A percentile compares a stretch with the other conserved stretches of the same genome.
These are phyloP conservation scores for Eidolon helvum DNA, from an alignment of 2,113 vertebrate genomes.

Conservation along the genomic window DNA sequence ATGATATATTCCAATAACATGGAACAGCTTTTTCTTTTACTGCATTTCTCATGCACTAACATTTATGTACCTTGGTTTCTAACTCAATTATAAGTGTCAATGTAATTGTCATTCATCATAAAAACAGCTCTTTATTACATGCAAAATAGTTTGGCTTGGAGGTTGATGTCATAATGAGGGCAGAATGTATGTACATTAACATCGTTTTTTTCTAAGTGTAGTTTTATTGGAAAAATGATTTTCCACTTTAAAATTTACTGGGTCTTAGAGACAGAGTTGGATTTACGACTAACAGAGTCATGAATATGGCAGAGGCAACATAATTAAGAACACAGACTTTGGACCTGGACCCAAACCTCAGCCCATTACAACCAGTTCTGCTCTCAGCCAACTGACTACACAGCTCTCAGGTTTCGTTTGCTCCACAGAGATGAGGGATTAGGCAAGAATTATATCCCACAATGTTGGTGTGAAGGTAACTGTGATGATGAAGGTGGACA, in stretches of 20 bases:
- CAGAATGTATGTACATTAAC: conserved; percentile 69
- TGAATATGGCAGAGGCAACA: background rate
- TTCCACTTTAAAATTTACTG: conserved; percentile 76
- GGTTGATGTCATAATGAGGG: conserved; percentile 76
- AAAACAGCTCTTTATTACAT: conserved; percentile 73
- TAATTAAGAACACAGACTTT: conserved; percentile 43
- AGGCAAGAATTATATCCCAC: background rate
- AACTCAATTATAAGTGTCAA: conserved; percentile 77
- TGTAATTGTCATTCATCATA: conserved; percentile 73
- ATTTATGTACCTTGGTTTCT: conserved; percentile 63
- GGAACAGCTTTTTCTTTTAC: conserved; percentile 63
- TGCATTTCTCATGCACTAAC: conserved; percentile 55
- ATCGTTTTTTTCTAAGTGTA: conserved; percentile 63
- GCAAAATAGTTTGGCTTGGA: conserved; percentile 66
- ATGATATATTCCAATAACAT: conserved; percentile 32
- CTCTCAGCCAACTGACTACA: background rate
- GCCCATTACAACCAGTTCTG: background rate
- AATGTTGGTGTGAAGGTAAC: background rate
- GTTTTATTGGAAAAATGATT: conserved; percentile 77
- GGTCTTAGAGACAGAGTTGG: conserved; percentile 59
- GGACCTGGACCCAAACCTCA: background rate
- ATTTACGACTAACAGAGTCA: conserved; percentile 67
- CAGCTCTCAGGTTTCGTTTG: background rate
- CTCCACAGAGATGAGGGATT: background rate
- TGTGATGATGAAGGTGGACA: background rate